Conservation (phyloP, 2,113 vertebrate genomes). For the Mesembrinibis cayennensis region DNA sequence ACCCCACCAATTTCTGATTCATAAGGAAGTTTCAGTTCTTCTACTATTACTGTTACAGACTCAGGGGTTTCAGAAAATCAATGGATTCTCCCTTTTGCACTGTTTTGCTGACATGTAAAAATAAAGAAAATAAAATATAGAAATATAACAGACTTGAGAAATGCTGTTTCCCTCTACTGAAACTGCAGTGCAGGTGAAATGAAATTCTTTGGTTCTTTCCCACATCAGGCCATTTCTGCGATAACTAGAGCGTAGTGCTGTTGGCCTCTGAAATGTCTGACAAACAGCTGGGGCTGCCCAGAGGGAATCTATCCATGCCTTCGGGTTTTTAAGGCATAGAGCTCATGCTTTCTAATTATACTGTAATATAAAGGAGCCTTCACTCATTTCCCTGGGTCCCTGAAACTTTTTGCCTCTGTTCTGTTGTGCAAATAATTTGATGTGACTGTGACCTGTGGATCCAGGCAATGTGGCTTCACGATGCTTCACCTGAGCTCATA, state of each 20-base stretch:
- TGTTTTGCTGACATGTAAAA: not conserved
- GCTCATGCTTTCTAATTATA: not conserved
- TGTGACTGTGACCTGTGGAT: not conserved
- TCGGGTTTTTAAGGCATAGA: not conserved
- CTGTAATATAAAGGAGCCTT: not conserved
- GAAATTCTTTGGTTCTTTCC: not conserved
- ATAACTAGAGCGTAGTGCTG: not conserved
- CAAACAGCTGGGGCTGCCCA: not conserved
- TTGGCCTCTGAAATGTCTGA: not conserved
- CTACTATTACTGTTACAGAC: not conserved
- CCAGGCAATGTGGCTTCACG: not conserved
- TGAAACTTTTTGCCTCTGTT: not conserved
- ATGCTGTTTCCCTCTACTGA: not conserved
- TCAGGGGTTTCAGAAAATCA: not conserved
- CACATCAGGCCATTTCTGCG: not conserved
- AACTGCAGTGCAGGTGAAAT: not conserved
- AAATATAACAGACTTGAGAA: not conserved
- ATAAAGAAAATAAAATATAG: not conserved
- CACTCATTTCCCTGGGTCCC: not conserved
- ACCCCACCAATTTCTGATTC: not conserved
- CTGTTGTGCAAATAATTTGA: not conserved
- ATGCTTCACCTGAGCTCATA: not conserved
- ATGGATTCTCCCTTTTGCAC: rapidly evolving
- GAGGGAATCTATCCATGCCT: not conserved
- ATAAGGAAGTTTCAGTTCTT: not conserved